A percentile compares a stretch with the other conserved stretches of the same genome.
phyloP scores from a whole-genome alignment of 2,797 vertebrate species.

The Sciaenops ocellatus region DNA sequence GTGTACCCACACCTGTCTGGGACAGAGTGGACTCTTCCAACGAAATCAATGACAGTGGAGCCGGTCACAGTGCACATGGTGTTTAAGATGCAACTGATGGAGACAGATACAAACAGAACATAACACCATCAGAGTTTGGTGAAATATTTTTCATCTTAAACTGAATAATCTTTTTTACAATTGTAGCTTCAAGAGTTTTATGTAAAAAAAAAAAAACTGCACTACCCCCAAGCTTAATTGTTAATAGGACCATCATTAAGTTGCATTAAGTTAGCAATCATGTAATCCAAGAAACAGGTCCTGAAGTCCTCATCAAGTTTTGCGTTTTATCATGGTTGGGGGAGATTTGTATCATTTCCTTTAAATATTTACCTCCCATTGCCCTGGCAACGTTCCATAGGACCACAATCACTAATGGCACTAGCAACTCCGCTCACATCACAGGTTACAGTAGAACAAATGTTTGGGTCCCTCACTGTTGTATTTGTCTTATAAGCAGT shows the following conservation, averaged over 20 bases:
- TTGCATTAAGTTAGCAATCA: not conserved
- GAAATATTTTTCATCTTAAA: no score
- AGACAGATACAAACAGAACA: not conserved
- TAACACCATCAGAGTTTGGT: not conserved
- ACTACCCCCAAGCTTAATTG: not conserved
- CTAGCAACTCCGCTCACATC: constrained; percentile 38
- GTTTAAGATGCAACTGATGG: constrained; percentile 39
- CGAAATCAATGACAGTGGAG: constrained; percentile 34
- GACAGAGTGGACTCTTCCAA: constrained; percentile 25
- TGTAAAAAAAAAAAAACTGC: no score
- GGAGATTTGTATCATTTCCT: not conserved
- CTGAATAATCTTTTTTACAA: no score
- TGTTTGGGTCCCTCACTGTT: constrained; percentile 21
- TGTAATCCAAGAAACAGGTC: no score
- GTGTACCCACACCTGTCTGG: constrained; percentile 55
- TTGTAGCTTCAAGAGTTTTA: no score
- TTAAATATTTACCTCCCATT: constrained; percentile 42
- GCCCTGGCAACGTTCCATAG: constrained; percentile 53
- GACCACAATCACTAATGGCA: constrained; percentile 43
- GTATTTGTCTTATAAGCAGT: constrained; percentile 52
- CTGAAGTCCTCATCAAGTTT: no score
- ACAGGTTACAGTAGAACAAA: constrained; percentile 57
- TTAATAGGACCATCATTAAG: not conserved
- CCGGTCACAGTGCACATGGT: constrained; percentile 44
- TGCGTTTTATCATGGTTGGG: not conserved